These are phyloP conservation scores for Pterocles orientalis DNA, from an alignment of 2,113 vertebrate genomes.

Conservation along the genomic window DNA sequence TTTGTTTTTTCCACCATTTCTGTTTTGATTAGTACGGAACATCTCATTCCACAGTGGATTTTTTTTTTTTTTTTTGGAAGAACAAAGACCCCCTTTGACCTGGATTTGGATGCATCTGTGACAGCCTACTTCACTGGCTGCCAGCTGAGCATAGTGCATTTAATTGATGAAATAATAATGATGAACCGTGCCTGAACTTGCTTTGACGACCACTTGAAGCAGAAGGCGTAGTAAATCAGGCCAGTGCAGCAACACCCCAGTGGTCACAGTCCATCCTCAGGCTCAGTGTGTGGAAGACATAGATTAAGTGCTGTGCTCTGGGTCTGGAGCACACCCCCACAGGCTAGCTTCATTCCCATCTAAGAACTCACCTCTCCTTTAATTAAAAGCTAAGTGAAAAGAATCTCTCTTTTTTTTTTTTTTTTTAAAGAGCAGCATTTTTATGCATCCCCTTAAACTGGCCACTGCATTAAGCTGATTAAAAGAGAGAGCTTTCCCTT, in stretches of 20 bases:
- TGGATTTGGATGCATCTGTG: constrained; percentile 70
- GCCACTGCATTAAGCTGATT: constrained; percentile 24
- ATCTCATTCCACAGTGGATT: not conserved
- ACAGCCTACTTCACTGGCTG: constrained; percentile 60
- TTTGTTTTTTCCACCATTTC: constrained; percentile 30
- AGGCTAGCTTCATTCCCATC: not conserved
- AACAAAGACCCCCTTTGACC: constrained; percentile 68
- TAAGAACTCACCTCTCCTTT: not conserved
- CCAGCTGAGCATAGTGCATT: constrained; percentile 71
- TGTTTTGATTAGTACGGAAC: constrained; percentile 39
- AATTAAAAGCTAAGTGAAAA: not conserved
- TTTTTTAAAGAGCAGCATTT: not conserved
- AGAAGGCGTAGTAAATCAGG: constrained; percentile 56
- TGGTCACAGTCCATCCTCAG: not conserved
- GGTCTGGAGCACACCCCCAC: not conserved
- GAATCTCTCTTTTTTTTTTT: not conserved
- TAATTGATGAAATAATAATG: constrained; percentile 78
- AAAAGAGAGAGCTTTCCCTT: not conserved
- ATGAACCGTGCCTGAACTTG: constrained; percentile 64
- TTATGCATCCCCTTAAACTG: not conserved
- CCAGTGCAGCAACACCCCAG: not conserved
- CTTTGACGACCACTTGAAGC: constrained; percentile 62
- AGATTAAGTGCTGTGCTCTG: not conserved
- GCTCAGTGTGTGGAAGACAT: not conserved
- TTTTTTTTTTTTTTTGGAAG: not conserved